Percentiles rank a stretch among this genome's conserved stretches.
These are phyloP conservation scores for Apocheima hispidaria DNA, from an alignment of 2,888 invertebrate species.

Conservation along the genomic window DNA sequence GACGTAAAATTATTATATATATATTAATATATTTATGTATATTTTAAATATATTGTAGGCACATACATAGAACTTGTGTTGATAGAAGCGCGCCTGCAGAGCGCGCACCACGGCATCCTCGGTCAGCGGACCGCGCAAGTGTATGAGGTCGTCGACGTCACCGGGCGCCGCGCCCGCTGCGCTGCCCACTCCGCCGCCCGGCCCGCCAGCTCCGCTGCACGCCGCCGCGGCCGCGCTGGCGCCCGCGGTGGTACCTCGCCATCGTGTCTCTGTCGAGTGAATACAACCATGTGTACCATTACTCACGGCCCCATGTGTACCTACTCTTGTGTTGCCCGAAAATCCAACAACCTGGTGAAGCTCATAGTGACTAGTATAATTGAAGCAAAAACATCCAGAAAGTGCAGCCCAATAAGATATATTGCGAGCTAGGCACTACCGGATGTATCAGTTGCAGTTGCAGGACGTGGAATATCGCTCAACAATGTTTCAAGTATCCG, in stretches of 20 bases:
- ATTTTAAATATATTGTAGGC: not conserved
- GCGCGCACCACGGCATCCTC: slow-evolving; percentile 97
- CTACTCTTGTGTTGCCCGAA: no score
- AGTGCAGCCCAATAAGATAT: no score
- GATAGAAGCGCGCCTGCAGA: slow-evolving; percentile 95
- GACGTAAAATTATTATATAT: no score
- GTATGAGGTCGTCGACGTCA: slow-evolving; percentile 95
- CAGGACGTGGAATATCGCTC: no score
- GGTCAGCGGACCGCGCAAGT: slow-evolving; percentile 95
- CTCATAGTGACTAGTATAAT: no score
- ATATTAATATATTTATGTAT: no score
- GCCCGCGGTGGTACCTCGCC: slow-evolving; percentile 54
- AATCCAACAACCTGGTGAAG: no score
- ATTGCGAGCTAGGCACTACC: no score
- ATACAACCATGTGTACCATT: not conserved
- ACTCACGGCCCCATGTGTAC: not conserved
- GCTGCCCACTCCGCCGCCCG: slow-evolving; percentile 40
- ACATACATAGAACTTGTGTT: slow-evolving; percentile 95
- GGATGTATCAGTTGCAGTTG: no score
- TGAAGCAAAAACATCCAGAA: no score
- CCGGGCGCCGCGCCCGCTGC: slow-evolving; percentile 48
- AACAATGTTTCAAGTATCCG: no score
- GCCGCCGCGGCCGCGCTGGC: slow-evolving; percentile 40
- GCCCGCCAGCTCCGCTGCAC: slow-evolving; percentile 39
- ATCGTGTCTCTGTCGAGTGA: slow-evolving; percentile 60